phyloP scores from a whole-genome alignment of 2,113 vertebrate genomes.

The Centropus bengalensis region DNA sequence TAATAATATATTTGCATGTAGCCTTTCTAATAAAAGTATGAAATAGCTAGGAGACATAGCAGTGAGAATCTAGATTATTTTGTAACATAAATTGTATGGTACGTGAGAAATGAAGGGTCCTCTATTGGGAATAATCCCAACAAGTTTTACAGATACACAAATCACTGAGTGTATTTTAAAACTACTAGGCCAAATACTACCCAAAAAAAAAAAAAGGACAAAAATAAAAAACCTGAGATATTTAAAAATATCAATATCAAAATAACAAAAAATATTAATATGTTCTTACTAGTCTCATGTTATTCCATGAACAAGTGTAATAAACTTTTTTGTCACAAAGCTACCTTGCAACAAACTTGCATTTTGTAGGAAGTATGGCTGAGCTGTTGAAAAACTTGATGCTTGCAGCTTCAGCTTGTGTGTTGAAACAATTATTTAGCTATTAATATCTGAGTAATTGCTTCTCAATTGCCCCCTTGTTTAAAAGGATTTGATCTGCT shows the following conservation, averaged over 20 bases:
- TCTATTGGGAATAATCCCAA: not conserved
- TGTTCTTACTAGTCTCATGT: not conserved
- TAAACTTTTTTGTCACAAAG: not conserved
- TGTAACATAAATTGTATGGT: not conserved
- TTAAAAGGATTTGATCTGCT: not conserved
- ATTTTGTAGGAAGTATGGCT: not conserved
- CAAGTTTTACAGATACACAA: not conserved
- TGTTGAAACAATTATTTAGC: not conserved
- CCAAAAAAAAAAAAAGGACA: not conserved
- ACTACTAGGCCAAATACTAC: not conserved
- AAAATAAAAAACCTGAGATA: not conserved
- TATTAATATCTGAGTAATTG: not conserved
- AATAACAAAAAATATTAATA: not conserved
- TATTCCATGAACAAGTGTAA: not conserved
- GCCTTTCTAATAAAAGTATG: not conserved
- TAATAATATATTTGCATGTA: not conserved
- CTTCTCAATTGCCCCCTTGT: not conserved
- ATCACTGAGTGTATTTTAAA: not conserved
- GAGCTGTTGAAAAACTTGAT: not conserved
- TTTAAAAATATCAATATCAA: not conserved
- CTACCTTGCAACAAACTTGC: not conserved
- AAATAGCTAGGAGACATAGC: not conserved
- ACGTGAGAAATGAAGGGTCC: not conserved
- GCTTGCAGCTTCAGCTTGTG: not conserved
- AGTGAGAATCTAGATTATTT: not conserved